Evolutionary conservation across 2,113 vertebrate species (phyloP), one percentile per base, ranked within the genome.

Genomic region (Silurus asotus): DNA sequence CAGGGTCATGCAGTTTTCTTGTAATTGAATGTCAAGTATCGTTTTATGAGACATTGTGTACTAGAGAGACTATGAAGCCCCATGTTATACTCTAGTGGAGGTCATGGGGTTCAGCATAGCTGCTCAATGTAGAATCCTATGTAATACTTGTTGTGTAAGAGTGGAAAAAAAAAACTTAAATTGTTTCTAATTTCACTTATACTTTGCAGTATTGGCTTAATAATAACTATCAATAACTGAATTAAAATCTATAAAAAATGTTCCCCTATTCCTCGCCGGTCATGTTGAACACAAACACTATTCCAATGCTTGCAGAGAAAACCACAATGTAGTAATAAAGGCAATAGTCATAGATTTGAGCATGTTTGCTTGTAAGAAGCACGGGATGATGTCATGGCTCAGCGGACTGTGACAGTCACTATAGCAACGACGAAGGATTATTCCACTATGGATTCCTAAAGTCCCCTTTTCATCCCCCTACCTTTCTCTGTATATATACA

Each of bases 371-470:
- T 53, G 51, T 69, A 64, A 70, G 61, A 61, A 83, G n/a, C 65
- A n/a, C 81, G 61, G 10, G 2, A 84, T 89, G 79, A 84, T n/a
- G 25, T 86, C 67, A 87, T 69, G 19, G 56, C 83, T 61, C 86
- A 81, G 53, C 65, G 85, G 72, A 64, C 84, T 55, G 48, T 59
- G 45, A 49, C 82, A 72, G 78, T 89, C 78, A 78, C 88, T 86
- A 89, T 84, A 84, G 82, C 85, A 87, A 89, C 82, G 1, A 7
- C 23, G 48, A 48, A 61, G 74, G 15, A 9, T 81, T 48, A 4
- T 48, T 76, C 74, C 55, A 64, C 55, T 78, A 37, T 3, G 11
- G n/a, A 77, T 69, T 45, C 25, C 45, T 23, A 70, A 25, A 5
- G 19, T 59, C 59, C 37, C 20, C 25, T 76, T 87, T 81, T 76